Evolutionary conservation across 2,113 vertebrate species (phyloP), one percentile per base, ranked within the genome.

Genomic region (Dolichallabes microphthalmus): DNA sequence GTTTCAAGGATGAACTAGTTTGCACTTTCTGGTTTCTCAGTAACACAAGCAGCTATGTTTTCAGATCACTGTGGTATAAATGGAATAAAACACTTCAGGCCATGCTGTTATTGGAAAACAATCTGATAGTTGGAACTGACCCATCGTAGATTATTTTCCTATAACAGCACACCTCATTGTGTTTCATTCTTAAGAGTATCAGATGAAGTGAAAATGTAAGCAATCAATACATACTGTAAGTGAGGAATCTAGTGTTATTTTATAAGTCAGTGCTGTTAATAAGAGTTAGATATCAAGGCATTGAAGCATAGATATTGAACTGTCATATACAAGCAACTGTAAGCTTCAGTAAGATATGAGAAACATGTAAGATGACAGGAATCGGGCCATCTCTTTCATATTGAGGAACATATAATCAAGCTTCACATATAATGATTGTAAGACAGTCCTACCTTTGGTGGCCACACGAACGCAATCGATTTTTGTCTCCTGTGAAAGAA

Each of bases 381-480:
- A 52, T 32, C 25, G 61, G n/a, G 25, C n/a, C 19, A 80, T 63
- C 83, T 85, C n/a, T 85, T 32, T 80, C 57, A 82, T n/a, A n/a
- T 82, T 82, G 64, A 60, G 53, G 45, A 84, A 71, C 82, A 83
- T 76, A 82, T 84, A 88, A 73, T 87, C 66, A 89, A 85, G 75
- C 79, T 75, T 58, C 35, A 83, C 64, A 86, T 63, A 79, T 39
- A 39, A 87, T 86, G 78, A 73, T 82, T 85, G 68, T 83, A 61
- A 83, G 64, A 80, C 66, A 87, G 61, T 82, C 89, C 66, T 96
- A 97, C 96, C 96, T 97, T 97, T 97, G 90, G 96, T 97, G 91
- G 96, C 96, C 89, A 97, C 96, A 88, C 92, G 94, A 80, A 97
- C 96, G 89, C 96, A 97, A 94, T 97, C 96, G 30, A 97, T 97